phyloP scores from a whole-genome alignment of 2,113 vertebrate genomes.

The Myrmecobius fasciatus region DNA sequence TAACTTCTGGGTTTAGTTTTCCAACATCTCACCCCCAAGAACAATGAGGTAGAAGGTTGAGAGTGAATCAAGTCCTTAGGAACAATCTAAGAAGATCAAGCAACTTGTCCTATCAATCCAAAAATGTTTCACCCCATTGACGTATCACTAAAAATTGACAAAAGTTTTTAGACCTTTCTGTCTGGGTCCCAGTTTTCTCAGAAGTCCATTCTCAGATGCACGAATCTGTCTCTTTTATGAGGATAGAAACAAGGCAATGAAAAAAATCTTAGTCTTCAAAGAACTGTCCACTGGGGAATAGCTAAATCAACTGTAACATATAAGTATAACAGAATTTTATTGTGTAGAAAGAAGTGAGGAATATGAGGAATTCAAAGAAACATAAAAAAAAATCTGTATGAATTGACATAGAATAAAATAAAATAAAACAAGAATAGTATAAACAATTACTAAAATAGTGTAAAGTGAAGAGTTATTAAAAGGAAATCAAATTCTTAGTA shows the following conservation, averaged over 20 bases:
- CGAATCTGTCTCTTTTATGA: neutral
- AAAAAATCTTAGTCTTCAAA: neutral
- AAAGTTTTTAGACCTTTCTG: neutral
- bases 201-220: neutral
- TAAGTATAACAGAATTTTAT: neutral
- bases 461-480: neutral
- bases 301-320: neutral
- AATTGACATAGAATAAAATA: neutral
- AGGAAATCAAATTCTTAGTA: neutral
- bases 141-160: neutral
- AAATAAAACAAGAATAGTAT: too few relatives aligned
- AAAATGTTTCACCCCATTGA: neutral
- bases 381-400: neutral
- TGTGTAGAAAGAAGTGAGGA: neutral
- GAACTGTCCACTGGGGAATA: neutral
- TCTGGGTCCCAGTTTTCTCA: neutral
- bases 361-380: neutral
- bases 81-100: neutral
- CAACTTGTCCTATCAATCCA: neutral
- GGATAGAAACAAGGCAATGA: neutral
- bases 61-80: neutral
- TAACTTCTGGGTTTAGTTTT: neutral
- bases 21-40: neutral
- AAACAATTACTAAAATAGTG: too few relatives aligned
- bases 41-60: conserved; percentile 7